These are phyloP conservation scores for Fundulus diaphanus DNA, from an alignment of 2,797 vertebrate genomes.

Conservation along the genomic window DNA sequence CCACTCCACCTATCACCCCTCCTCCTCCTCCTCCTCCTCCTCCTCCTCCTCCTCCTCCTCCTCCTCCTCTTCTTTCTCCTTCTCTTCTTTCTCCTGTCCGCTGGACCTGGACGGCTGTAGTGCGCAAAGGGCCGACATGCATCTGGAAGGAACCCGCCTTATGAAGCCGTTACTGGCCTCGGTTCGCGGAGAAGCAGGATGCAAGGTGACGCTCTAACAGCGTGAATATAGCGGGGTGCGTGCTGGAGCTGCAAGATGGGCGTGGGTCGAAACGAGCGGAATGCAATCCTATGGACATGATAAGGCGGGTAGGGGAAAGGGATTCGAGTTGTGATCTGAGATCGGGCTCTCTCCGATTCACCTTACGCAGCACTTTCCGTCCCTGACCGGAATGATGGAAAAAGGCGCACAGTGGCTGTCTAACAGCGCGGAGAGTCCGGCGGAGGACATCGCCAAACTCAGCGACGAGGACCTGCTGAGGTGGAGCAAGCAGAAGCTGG, in stretches of 20 bases:
- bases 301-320: not conserved
- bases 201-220: constrained; percentile 33
- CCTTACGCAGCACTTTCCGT: not conserved
- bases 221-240: constrained; percentile 6
- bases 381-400: constrained; percentile 70
- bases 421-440: constrained; percentile 77
- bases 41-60: not conserved
- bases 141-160: constrained; percentile 56
- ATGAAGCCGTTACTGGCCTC: constrained; percentile 46
- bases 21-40: too few relatives aligned
- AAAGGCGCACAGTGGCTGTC: constrained; percentile 60
- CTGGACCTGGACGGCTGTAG: constrained; percentile 20
- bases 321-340: not conserved
- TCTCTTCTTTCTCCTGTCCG: too few relatives aligned
- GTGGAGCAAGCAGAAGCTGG: constrained; percentile 94
- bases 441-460: constrained; percentile 91
- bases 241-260: constrained; percentile 47
- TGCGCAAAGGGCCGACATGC: constrained; percentile 57
- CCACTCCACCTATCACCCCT: not conserved
- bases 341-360: not conserved
- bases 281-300: constrained; percentile 23
- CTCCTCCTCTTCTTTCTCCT: constrained; percentile 13
- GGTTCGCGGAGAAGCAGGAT: constrained; percentile 10
- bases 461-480: constrained; percentile 91
- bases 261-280: constrained; percentile 33